Base-by-base conservation (phyloP, 1,140 invertebrate species). In the Tetraneura akinire region DNA sequence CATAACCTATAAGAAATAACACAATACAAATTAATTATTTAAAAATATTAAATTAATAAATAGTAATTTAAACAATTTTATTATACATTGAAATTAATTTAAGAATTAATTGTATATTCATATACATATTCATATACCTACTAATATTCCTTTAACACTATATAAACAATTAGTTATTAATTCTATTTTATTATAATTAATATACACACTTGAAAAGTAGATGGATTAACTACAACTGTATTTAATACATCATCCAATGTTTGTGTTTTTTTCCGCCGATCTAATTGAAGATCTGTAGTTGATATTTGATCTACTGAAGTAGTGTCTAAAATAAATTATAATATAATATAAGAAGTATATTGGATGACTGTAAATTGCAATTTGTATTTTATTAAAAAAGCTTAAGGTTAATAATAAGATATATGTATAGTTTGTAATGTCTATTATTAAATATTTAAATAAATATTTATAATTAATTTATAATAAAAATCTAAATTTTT, bases 231-330 rank as follows among this genome's bases (percentile, higher is more conserved):
- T 42, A 45, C 32, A 60, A 45, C 55, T 42, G n/a, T n/a, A 62
- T 21, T 45, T 47, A 26, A 78, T 18, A 47, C 11, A 60, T 45
- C 21, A 78, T 18, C 9, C 18, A 51, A 3, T 14, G 23, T 49
- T 29, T 23, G 21, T 21, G 5, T 26, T 13, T 21, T 51, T 51
- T 71, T 71, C 21, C 47, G 45, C 0, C 47, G n/a, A 29, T 71
- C 47, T 26, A 71, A 49, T 26, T 71, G 68, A 71, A 18, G 32
- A 51, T 71, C 23, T 71, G 45, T 71, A 71, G 68, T 14, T 37
- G 45, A 10, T 37, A 37, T 8, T 71, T 26, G 21, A 23, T 71
- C 23, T 26, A 51, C 23, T 68, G 29, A 32, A 45, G 68, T 29
- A 71, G 45, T 49, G 26, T 23, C 68, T 71, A 71, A 71, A 49